These are phyloP conservation scores for Petrolisthes cinctipes DNA, from an alignment of 2,888 invertebrate genomes.

Conservation along the genomic window DNA sequence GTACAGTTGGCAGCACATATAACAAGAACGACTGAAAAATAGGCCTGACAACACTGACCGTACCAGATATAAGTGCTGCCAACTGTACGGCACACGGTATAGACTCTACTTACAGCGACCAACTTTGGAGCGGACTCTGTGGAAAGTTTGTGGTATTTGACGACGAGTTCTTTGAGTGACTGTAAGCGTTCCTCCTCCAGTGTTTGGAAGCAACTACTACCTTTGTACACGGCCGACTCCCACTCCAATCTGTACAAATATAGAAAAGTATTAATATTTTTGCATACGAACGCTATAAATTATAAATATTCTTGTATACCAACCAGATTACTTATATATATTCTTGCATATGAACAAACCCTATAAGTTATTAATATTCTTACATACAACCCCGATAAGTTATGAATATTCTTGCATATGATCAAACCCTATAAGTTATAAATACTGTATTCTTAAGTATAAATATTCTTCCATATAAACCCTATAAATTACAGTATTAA, in stretches of 20 bases:
- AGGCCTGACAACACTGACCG: no score
- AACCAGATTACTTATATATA: background rate
- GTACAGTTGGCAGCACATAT: no score
- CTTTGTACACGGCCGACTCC: constrained; percentile 90
- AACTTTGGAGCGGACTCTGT: constrained; percentile 82
- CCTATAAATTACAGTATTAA: no score
- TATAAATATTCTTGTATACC: background rate
- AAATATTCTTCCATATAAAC: no score
- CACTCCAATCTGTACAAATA: constrained; percentile 80
- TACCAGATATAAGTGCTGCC: no score
- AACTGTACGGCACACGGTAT: no score
- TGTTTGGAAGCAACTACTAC: constrained; percentile 86
- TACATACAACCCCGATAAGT: no score
- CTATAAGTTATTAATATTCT: no score
- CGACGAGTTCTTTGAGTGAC: constrained; percentile 80
- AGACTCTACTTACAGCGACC: constrained; percentile 68
- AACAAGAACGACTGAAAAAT: no score
- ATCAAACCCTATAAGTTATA: no score
- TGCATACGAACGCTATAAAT: background rate
- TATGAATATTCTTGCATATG: no score
- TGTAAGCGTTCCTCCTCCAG: constrained; percentile 90
- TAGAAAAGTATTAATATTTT: background rate
- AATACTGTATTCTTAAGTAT: no score
- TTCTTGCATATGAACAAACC: background rate
- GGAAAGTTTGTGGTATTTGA: constrained; percentile 74